These are phyloP conservation scores for Palythoa heliodiscus DNA, from an alignment of 92 coral and sea anemone species.

Conservation along the genomic window DNA sequence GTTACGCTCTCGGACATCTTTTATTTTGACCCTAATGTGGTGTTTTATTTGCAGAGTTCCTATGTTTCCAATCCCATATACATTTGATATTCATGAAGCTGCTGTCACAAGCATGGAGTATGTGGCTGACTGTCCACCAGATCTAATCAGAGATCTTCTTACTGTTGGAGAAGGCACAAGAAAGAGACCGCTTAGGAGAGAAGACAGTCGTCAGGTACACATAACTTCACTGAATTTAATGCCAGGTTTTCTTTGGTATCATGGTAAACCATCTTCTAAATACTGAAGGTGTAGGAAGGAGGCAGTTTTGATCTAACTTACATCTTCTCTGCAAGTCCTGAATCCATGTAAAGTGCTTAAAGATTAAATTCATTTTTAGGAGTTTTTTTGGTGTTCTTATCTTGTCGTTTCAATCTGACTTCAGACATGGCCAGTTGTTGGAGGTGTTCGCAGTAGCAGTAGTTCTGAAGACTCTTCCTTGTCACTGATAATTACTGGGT, in stretches of 20 bases:
- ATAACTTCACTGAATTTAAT: no score
- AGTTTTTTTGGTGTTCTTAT: no score
- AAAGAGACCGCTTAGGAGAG: slow-evolving; percentile 70
- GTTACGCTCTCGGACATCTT: not conserved
- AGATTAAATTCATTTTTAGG: no score
- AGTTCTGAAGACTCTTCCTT: slow-evolving; percentile 56
- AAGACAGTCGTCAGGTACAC: slow-evolving; percentile 67
- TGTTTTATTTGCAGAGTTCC: slow-evolving; percentile 57
- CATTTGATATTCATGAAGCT: slow-evolving; percentile 92
- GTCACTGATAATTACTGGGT: slow-evolving; percentile 95
- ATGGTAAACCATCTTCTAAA: no score
- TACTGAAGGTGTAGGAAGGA: no score
- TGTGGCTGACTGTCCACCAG: slow-evolving; percentile 84
- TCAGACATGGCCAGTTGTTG: slow-evolving; percentile 91
- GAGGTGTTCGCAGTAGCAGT: slow-evolving; percentile 78
- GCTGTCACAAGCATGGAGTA: slow-evolving; percentile 96
- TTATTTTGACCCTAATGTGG: not conserved
- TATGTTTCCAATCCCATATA: slow-evolving; percentile 82
- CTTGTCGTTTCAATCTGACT: not conserved
- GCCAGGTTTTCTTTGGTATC: not conserved
- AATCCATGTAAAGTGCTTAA: no score
- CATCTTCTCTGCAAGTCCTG: no score
- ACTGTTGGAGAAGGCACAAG: slow-evolving; percentile 60
- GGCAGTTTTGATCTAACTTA: no score
- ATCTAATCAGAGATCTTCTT: slow-evolving; percentile 70